A percentile compares a stretch with the other conserved stretches of the same genome.
phyloP scores from a whole-genome alignment of 2,888 invertebrate genomes.

The Cheilosia vulpina region DNA sequence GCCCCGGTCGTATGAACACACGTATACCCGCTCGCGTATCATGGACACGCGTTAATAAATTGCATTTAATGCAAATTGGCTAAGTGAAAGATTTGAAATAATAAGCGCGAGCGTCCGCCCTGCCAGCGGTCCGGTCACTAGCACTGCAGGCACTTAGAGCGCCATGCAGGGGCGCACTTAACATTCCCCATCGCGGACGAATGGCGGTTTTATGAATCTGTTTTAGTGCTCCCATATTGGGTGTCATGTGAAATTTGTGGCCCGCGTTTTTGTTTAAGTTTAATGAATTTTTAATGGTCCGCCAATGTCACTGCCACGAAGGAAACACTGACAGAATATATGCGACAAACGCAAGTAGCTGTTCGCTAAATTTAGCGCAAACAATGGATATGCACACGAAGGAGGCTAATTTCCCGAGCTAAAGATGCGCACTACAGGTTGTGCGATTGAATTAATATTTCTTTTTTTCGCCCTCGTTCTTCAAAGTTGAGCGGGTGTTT shows the following conservation, averaged over 20 bases:
- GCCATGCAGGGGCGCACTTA: conserved; percentile 68
- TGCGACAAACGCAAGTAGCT: conserved; percentile 4
- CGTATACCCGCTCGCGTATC: conserved; percentile 11
- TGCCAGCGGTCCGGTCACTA: conserved; percentile 51
- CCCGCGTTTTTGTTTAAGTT: conserved; percentile 70
- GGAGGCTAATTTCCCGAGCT: conserved; percentile 41
- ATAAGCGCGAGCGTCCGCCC: conserved; percentile 52
- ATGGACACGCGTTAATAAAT: conserved; percentile 75
- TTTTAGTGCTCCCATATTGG: conserved; percentile 37
- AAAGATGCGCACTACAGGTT: conserved; percentile 70
- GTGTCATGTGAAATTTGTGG: conserved; percentile 43
- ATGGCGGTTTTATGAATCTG: conserved; percentile 63
- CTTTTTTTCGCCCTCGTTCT: conserved; percentile 46
- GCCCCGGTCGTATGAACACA: not conserved
- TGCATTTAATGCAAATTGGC: conserved; percentile 74
- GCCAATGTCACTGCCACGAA: conserved; percentile 42
- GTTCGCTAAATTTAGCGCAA: conserved; percentile 66
- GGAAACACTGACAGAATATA: no score
- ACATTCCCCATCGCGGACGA: conserved; percentile 50
- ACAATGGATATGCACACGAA: conserved; percentile 28
- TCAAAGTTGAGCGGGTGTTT: conserved; percentile 1
- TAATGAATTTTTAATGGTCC: conserved; percentile 64
- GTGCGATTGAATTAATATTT: conserved; percentile 68
- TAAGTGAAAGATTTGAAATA: conserved; percentile 74
- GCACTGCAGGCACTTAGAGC: conserved; percentile 61